Percentiles rank a stretch among this genome's conserved stretches.
Conservation (phyloP, 2,797 vertebrate genomes). For the Bradypodion ventrale region DNA sequence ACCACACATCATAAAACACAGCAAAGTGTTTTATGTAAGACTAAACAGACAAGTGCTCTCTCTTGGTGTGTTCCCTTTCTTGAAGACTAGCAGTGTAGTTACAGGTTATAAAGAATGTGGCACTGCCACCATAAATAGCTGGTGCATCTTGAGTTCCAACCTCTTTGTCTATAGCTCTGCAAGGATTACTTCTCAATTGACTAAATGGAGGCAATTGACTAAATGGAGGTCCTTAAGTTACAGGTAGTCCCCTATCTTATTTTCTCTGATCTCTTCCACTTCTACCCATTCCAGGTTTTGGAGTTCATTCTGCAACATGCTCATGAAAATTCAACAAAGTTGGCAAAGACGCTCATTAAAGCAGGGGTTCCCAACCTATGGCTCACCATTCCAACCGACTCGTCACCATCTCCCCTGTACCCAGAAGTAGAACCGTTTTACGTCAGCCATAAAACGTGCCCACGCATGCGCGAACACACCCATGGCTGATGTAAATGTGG, state of each 20-base stretch:
- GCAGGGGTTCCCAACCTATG: too few relatives aligned
- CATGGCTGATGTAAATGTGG: too few relatives aligned
- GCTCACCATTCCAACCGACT: too few relatives aligned
- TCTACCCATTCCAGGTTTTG: not conserved
- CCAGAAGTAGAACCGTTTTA: too few relatives aligned
- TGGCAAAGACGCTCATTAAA: not conserved
- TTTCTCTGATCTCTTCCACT: not conserved
- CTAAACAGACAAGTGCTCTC: not conserved
- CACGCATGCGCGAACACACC: too few relatives aligned
- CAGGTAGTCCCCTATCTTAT: not conserved
- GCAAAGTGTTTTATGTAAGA: conserved; percentile 4
- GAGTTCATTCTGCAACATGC: not conserved
- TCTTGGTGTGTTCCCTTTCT: not conserved
- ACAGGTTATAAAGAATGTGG: not conserved
- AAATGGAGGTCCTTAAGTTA: not conserved
- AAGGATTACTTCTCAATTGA: not conserved
- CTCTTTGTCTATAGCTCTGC: not conserved
- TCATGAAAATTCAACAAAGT: not conserved
- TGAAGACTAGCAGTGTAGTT: not conserved
- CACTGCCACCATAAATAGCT: not conserved
- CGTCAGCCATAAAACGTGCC: too few relatives aligned
- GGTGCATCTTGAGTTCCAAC: not conserved
- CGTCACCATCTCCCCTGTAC: too few relatives aligned
- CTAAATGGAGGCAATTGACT: not conserved
- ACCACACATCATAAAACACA: not conserved